Base-by-base conservation (phyloP, 92 coral and sea anemone species). In the Metridium senile region DNA sequence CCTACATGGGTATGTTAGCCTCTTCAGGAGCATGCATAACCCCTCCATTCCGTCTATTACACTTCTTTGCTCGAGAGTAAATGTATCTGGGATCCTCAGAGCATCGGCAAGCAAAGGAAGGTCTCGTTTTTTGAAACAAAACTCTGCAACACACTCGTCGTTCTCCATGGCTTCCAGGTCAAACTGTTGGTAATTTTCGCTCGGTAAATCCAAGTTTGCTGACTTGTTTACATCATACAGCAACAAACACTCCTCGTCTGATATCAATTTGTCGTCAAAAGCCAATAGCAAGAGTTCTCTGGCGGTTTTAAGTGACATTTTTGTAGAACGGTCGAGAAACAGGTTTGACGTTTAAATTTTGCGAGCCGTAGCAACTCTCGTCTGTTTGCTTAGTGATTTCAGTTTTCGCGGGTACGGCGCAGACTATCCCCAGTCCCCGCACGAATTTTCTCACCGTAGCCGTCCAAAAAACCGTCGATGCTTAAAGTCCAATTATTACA, bases 141-240 rank as follows among this genome's bases (percentile, higher is more conserved):
- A 81, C 74, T 86, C 90, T 34, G 86, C 79, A 46, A 87, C 29
- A 70, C 87, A 87, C 67, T 82, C 81, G 68, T 82, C 84, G 34
- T 87, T 77, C 77, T 76, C 87, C 90, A 86, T 86, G 62, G 81
- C 46, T 13, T 86, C 91, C 51, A 82, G 83, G 19, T 82, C 85
- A 33, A 83, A 87, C 20, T n/a, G 45, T 30, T 58, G 28, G 79
- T 77, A 87, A 11, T 66, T 46, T 28, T 87, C 91, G 83, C 77
- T 77, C 33, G 84, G 91, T 46, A 87, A 87, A 87, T 87, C 85
- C 62, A 82, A 53, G 71, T 82, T 87, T 72, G 33, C 70, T 22
- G 91, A 83, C 34, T 59, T 83, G 70, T 83, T 77, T 33, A 31
- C 35, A 18, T 83, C 74, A 65, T 71, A 82, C 35, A 82, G 64